Percentiles rank a stretch among this genome's conserved stretches.
Evolutionary conservation across 2,888 invertebrate genomes (phyloP).

Genomic region (Perithous albicinctus): DNA sequence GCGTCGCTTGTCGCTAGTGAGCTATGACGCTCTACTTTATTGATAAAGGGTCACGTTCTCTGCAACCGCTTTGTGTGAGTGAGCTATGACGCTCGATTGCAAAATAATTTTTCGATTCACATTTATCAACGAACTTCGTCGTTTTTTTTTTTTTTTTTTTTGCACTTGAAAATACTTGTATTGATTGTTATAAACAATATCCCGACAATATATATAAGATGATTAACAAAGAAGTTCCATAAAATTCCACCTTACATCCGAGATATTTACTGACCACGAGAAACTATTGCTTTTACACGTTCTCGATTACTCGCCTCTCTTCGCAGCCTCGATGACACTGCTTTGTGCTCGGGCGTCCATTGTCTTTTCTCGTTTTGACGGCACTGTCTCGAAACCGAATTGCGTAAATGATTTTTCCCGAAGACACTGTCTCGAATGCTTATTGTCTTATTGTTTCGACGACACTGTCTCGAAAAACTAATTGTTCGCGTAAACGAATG

Average conservation of each 20-base stretch:
- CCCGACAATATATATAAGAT: too few species aligned
- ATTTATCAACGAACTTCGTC: constrained; percentile 3
- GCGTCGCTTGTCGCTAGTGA: constrained; percentile 37
- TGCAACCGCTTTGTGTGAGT: constrained; percentile 15
- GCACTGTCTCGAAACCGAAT: constrained; percentile 5
- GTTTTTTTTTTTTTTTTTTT: too few species aligned
- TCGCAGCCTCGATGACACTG: neutral
- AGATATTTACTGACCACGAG: neutral
- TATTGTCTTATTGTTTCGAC: too few species aligned
- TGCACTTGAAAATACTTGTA: too few species aligned
- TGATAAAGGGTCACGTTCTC: neutral
- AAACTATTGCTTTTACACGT: neutral
- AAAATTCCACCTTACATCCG: too few species aligned
- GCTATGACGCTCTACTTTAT: constrained; percentile 46
- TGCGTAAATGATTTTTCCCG: too few species aligned
- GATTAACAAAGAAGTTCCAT: too few species aligned
- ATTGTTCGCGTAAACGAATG: constrained; percentile 2
- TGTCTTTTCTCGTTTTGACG: neutral
- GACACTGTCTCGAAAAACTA: too few species aligned
- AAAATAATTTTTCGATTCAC: constrained; percentile 13
- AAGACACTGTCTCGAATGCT: too few species aligned
- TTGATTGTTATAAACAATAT: too few species aligned
- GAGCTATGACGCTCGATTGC: constrained; percentile 16
- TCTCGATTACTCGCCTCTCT: neutral
- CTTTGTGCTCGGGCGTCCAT: neutral